Evolutionary conservation across 2,797 vertebrate species (phyloP).

Genomic region (Siniperca obscura): DNA sequence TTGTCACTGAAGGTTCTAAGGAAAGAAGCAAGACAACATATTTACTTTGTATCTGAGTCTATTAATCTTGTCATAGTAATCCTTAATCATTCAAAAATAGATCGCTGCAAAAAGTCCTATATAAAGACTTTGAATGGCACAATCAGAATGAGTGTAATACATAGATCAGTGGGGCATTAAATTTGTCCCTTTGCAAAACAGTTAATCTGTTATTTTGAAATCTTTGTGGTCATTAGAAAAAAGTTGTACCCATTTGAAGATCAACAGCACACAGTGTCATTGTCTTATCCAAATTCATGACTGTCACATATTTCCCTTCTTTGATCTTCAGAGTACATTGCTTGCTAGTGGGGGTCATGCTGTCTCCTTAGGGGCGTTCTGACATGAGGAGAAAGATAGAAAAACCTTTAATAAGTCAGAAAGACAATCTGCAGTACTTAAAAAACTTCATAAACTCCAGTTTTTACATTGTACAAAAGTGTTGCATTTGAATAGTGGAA

Average conservation of each 20-base stretch:
- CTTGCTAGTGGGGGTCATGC: rapidly evolving
- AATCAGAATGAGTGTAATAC: not conserved
- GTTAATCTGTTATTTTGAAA: not conserved
- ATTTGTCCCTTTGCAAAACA: not conserved
- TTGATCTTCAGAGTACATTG: rapidly evolving
- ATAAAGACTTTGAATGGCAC: not conserved
- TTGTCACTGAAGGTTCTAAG: rapidly evolving
- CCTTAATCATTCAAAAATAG: not conserved
- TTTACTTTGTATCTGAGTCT: not conserved
- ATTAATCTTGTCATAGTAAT: not conserved
- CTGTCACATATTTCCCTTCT: rapidly evolving
- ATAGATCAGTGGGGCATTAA: not conserved
- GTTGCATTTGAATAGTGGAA: not conserved
- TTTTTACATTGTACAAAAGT: too few species aligned
- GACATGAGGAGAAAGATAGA: not conserved
- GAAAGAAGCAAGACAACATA: not conserved
- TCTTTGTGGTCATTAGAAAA: not conserved
- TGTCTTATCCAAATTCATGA: rapidly evolving
- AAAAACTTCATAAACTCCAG: too few species aligned
- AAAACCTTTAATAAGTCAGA: not conserved
- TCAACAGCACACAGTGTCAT: not conserved
- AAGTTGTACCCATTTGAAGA: rapidly evolving
- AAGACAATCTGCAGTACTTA: not conserved
- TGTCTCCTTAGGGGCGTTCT: not conserved
- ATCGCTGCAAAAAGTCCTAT: not conserved